Base-by-base conservation (phyloP, 2,888 invertebrate genomes). In the Dorcus hopei region DNA sequence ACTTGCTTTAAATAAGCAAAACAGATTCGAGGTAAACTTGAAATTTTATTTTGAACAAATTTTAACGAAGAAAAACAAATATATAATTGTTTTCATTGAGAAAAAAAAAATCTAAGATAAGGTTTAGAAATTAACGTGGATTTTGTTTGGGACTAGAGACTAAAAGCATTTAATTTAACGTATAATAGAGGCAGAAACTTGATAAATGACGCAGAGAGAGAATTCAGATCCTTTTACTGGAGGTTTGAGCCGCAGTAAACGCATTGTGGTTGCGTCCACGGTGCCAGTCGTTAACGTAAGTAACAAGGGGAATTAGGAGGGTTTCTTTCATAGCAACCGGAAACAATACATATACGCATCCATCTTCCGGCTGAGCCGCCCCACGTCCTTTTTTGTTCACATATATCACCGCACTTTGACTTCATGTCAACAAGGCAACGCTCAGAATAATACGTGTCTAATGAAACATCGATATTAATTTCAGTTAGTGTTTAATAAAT, bases 321-420 rank as follows among this genome's bases (percentile, higher is more conserved):
- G 75, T 75, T 77, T 77, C 77, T 77, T 77, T 77, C 71, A 69
- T 68, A 68, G 70, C 68, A 47, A 49, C 77, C 75, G 78, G 77
- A 78, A 78, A 78, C 77, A 78, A 78, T 77, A 76, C 77, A 77
- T 77, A 77, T 76, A 77, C 77, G 77, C 77, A 78, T 78, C 74
- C 73, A 77, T 78, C 77, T 78, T 78, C 77, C 74, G 75, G 74
- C 55, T 51, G 54, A 45, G 45, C 45, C 45, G 45, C 14, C 45
- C 45, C 45, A 23, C 19, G 6, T 23, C 23, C 45, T 47, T 39
- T 50, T 50, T 39, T 39, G 19, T 11, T 39, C 50, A 19, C 16
- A 39, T 50, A 50, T 23, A 49, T 49, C 49, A 11, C 33, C 9
- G 14, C 38, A 11, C 49, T 14, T 26, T 14, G 19, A 23, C 47